Percentiles rank a stretch among this genome's conserved stretches.
phyloP scores from a whole-genome alignment of 23 tunicate genomes.

The Botrylloides violaceus region DNA sequence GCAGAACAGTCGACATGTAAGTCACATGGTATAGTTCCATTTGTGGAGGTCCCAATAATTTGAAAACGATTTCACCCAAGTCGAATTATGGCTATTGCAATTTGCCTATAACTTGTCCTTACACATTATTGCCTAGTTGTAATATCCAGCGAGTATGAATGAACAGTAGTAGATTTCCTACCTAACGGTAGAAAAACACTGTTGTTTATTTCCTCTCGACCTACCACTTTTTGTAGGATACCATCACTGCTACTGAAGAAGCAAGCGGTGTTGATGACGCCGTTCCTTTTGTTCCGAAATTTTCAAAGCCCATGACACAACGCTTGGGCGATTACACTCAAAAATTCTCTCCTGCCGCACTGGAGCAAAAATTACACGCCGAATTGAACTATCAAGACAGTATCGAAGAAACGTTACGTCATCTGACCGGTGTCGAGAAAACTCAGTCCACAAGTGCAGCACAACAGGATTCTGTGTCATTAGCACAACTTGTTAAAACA shows the following conservation, averaged over 20 bases:
- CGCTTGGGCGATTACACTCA: background rate
- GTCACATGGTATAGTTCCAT: too few species aligned
- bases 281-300: background rate
- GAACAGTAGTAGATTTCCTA: too few species aligned
- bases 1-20: too few species aligned
- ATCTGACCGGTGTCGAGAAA: constrained; percentile 38
- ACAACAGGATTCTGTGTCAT: constrained; percentile 81
- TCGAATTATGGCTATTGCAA: too few species aligned
- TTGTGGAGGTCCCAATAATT: too few species aligned
- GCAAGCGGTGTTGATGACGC: background rate
- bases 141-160: too few species aligned
- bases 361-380: constrained; percentile 51
- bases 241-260: background rate
- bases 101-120: too few species aligned
- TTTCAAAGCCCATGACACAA: background rate
- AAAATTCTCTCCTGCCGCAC: constrained; percentile 59
- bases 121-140: too few species aligned
- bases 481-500: constrained; percentile 60
- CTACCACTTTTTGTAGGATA: too few species aligned
- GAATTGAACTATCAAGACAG: constrained; percentile 65
- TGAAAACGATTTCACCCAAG: too few species aligned
- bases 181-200: too few species aligned
- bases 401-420: constrained; percentile 58
- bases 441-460: constrained; percentile 53
- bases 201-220: too few species aligned